phyloP scores from a whole-genome alignment of 2,888 invertebrate genomes.

The Synanthedon formicaeformis region DNA sequence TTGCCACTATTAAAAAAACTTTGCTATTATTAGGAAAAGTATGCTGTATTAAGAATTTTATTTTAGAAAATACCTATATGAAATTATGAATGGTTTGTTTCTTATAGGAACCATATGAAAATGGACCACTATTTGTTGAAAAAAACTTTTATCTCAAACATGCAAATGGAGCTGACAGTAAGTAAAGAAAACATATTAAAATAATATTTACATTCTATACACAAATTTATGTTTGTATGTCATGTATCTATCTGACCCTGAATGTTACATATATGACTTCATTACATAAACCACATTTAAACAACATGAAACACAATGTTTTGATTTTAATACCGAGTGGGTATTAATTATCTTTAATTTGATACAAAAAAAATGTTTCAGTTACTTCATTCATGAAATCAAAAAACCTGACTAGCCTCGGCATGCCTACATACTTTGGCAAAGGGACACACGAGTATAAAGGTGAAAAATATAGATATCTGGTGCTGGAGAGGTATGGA shows the following conservation, averaged over 20 bases:
- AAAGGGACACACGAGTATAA: slow-evolving; percentile 86
- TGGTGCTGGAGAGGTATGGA: slow-evolving; percentile 91
- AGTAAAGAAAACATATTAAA: slow-evolving; percentile 23
- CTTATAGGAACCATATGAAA: slow-evolving; percentile 85
- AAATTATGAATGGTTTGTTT: not conserved
- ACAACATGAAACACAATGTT: not conserved
- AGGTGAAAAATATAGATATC: slow-evolving; percentile 85
- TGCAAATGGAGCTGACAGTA: slow-evolving; percentile 78
- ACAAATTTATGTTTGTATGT: too few relatives aligned
- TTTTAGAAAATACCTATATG: not conserved
- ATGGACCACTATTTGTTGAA: slow-evolving; percentile 95
- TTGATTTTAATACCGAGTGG: not conserved
- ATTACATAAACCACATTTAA: too few relatives aligned
- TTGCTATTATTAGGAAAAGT: not conserved
- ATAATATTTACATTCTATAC: too few relatives aligned
- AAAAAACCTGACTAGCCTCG: slow-evolving; percentile 78
- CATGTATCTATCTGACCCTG: too few relatives aligned
- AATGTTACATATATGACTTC: too few relatives aligned
- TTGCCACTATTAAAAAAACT: too few relatives aligned
- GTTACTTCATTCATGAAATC: slow-evolving; percentile 78
- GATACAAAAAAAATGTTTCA: slow-evolving; percentile 34
- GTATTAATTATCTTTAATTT: not conserved
- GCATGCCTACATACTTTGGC: slow-evolving; percentile 87
- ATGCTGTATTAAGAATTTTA: not conserved
- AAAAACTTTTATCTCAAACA: slow-evolving; percentile 89